phyloP scores from a whole-genome alignment of 2,797 vertebrate genomes.

The Xenops minutus region DNA sequence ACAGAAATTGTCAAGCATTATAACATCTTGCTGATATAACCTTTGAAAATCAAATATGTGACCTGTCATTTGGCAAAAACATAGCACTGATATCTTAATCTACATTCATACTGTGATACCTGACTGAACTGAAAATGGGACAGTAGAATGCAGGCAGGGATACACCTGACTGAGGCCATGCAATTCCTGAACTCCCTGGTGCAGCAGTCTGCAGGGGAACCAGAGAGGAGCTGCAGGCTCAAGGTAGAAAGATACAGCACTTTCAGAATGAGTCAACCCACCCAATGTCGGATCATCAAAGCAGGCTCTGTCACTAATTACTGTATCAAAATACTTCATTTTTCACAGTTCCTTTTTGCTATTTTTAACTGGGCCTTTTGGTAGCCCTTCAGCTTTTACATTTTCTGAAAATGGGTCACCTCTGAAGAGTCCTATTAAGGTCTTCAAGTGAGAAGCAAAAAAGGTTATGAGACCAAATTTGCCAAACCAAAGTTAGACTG shows the following conservation, averaged over 20 bases:
- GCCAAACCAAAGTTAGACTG: not conserved
- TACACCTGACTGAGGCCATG: not conserved
- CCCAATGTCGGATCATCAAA: not conserved
- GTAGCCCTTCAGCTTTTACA: not conserved
- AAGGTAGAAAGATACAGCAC: not conserved
- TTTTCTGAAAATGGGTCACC: not conserved
- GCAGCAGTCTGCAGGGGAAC: not conserved
- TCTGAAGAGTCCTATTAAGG: not conserved
- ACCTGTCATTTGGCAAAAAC: not conserved
- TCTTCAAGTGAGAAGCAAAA: not conserved
- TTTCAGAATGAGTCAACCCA: not conserved
- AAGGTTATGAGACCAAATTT: not conserved
- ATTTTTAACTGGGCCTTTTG: not conserved
- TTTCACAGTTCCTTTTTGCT: not conserved
- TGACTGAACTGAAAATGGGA: not conserved
- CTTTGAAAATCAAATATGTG: not conserved
- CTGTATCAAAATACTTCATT: not conserved
- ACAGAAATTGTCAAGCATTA: not conserved
- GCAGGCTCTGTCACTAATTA: not conserved
- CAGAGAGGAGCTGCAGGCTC: not conserved
- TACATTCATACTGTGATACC: not conserved
- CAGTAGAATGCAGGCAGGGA: not conserved
- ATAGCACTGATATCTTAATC: not conserved
- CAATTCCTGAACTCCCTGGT: not conserved
- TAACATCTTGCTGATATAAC: rapidly evolving